These are phyloP conservation scores for Amblyornis subalaris DNA, from an alignment of 2,113 vertebrate species.

Conservation along the genomic window DNA sequence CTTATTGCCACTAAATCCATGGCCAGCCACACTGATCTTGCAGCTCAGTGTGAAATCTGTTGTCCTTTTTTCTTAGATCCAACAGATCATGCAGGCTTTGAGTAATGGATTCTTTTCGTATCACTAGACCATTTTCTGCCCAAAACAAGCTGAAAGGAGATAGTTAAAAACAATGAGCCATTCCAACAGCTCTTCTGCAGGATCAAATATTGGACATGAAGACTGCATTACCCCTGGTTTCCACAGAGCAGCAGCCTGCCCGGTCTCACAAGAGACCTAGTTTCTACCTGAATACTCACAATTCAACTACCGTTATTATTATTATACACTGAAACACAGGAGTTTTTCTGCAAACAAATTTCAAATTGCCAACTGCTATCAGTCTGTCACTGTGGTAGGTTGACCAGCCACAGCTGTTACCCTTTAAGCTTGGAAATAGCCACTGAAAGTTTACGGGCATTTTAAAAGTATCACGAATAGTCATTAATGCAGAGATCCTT, in stretches of 20 bases:
- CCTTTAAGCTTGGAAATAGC: background rate
- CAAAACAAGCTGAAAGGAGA: background rate
- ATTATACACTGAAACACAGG: background rate
- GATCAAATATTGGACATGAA: background rate
- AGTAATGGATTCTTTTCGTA: background rate
- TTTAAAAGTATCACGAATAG: background rate
- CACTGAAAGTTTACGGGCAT: background rate
- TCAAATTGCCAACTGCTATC: background rate
- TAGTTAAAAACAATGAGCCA: background rate
- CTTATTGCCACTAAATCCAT: background rate
- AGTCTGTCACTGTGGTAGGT: background rate
- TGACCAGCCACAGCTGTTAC: background rate
- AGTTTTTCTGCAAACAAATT: background rate
- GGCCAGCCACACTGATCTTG: background rate
- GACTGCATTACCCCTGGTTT: background rate
- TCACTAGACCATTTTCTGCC: background rate
- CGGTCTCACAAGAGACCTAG: background rate
- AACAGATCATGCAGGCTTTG: background rate
- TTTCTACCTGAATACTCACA: background rate
- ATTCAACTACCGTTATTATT: background rate
- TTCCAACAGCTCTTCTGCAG: background rate
- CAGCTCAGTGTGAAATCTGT: background rate
- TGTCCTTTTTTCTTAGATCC: background rate
- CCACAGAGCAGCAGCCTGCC: background rate
- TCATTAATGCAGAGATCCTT: slow-evolving; percentile 15